A percentile compares a stretch with the other conserved stretches of the same genome.
These are phyloP conservation scores for Bombus confusus DNA, from an alignment of 1,140 invertebrate genomes.

Conservation along the genomic window DNA sequence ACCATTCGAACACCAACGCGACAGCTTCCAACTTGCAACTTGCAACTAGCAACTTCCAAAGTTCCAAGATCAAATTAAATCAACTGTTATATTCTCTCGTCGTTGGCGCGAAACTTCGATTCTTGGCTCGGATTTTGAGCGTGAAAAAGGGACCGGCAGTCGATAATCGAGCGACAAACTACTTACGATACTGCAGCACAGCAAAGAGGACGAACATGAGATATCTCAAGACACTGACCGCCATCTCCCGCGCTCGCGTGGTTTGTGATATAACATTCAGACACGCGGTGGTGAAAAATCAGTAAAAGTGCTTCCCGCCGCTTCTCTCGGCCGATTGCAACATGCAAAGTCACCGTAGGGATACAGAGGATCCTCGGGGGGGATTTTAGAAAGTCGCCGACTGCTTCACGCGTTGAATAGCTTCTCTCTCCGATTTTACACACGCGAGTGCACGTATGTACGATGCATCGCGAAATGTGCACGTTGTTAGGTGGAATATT, in stretches of 20 bases:
- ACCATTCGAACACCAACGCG: too few species aligned
- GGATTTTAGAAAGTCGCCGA: conserved; percentile 78
- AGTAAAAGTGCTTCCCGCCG: conserved; percentile 73
- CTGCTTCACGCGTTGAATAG: neutral
- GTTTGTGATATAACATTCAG: conserved; percentile 80
- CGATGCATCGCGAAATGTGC: neutral
- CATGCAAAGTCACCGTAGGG: conserved; percentile 72
- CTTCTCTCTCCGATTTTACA: conserved; percentile 65
- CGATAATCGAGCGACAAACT: conserved; percentile 13
- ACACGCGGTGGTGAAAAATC: conserved; percentile 72
- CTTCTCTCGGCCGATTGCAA: conserved; percentile 58
- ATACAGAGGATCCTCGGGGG: conserved; percentile 45
- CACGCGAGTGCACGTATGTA: conserved; percentile 30
- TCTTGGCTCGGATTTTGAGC: neutral
- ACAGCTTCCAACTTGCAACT: neutral
- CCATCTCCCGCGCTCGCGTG: conserved; percentile 78
- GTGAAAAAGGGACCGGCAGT: too few species aligned
- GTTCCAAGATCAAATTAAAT: too few species aligned
- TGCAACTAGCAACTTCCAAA: neutral
- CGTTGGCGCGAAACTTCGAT: neutral
- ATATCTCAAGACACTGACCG: conserved; percentile 75
- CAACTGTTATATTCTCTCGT: too few species aligned
- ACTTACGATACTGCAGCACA: conserved; percentile 73
- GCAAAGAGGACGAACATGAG: conserved; percentile 65
- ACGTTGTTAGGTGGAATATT: neutral